Evolutionary conservation across 2,888 invertebrate genomes (phyloP).

Genomic region (Ashinkailepas kermadecensis): DNA sequence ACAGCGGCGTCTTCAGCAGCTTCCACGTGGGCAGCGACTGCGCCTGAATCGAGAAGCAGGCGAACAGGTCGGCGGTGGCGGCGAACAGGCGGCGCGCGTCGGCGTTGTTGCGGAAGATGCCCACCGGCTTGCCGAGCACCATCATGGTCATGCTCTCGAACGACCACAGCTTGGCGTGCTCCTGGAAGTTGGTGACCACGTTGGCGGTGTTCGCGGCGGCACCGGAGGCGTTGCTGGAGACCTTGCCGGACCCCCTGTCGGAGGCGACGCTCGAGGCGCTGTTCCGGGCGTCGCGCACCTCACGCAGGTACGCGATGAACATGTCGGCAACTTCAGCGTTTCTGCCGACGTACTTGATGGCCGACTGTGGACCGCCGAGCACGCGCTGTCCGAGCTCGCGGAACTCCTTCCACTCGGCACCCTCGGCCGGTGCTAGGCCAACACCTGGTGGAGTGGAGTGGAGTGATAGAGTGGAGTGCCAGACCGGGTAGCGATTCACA

Average conservation of each 20-base stretch:
- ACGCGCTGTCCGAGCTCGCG: background rate
- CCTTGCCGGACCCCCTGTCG: no score
- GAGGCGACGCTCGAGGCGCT: no score
- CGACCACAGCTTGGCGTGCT: background rate
- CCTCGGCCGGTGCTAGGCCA: background rate
- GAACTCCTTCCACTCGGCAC: background rate
- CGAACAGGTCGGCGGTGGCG: background rate
- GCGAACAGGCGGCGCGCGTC: background rate
- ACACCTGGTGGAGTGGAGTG: background rate
- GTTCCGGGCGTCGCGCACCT: no score
- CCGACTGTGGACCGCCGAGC: slow-evolving; percentile 3
- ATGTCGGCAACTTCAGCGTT: background rate
- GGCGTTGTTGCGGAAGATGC: background rate
- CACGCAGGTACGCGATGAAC: background rate
- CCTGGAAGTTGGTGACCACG: slow-evolving; percentile 3
- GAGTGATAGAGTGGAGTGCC: no score
- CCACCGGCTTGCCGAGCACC: background rate
- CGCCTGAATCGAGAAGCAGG: background rate
- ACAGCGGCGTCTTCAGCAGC: background rate
- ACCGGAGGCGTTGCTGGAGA: background rate
- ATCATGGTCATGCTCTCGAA: slow-evolving; percentile 18
- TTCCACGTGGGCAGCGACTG: background rate
- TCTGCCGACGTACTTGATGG: background rate
- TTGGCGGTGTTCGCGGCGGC: background rate
- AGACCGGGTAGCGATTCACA: no score